Evolutionary conservation across 2,888 invertebrate genomes (phyloP).

Genomic region (Ichneumon xanthorius): DNA sequence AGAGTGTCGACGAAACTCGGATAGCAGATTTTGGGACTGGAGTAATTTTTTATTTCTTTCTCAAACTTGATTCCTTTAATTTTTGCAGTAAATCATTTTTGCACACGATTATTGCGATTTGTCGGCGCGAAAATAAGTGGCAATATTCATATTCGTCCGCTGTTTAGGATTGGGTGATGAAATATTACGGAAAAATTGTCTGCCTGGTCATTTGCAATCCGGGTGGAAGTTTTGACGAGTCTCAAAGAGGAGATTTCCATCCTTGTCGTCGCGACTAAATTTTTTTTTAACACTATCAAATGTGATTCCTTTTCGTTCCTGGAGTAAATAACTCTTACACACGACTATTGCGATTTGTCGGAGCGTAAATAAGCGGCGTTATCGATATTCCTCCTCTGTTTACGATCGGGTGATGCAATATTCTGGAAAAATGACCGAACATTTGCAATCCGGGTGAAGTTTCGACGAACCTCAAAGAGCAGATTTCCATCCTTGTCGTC

Average conservation of each 20-base stretch:
- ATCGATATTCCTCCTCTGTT: constrained; percentile 18
- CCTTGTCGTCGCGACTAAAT: background rate
- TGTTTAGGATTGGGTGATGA: constrained; percentile 47
- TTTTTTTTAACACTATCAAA: background rate
- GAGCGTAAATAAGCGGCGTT: constrained; percentile 7
- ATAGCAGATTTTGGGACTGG: background rate
- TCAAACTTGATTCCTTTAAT: background rate
- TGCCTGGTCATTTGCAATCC: background rate
- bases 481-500: background rate
- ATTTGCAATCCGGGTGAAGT: background rate
- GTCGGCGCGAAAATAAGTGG: constrained; percentile 6
- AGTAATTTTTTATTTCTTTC: background rate
- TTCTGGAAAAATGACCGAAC: background rate
- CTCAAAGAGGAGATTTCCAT: background rate
- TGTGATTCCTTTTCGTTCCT: background rate
- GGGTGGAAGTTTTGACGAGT: background rate
- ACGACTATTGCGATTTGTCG: constrained; percentile 4
- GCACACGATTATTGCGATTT: background rate
- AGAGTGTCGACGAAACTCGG: background rate
- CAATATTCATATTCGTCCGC: constrained; percentile 16
- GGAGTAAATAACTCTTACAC: background rate
- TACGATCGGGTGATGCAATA: constrained; percentile 55
- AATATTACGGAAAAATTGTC: constrained; percentile 37
- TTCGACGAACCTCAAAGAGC: background rate
- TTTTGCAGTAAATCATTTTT: background rate